These are phyloP conservation scores for Cylas formicarius DNA, from an alignment of 1,140 invertebrate species.

Conservation along the genomic window DNA sequence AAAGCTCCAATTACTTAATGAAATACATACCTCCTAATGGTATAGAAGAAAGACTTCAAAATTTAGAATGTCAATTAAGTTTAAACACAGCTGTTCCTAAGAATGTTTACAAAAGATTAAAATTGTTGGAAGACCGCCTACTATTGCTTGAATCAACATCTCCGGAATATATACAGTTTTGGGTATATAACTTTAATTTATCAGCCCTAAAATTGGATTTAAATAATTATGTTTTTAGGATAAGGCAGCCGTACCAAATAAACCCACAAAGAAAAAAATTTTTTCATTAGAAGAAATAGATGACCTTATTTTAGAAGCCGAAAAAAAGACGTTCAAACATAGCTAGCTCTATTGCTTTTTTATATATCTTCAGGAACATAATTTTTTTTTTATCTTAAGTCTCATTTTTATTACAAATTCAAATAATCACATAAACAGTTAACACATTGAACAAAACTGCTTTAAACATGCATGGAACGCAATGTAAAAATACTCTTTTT, in stretches of 20 bases:
- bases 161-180: constrained; percentile 61
- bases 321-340: too few relatives aligned
- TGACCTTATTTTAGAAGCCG: constrained; percentile 31
- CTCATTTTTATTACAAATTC: too few relatives aligned
- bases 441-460: too few relatives aligned
- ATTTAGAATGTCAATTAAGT: constrained; percentile 50
- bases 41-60: constrained; percentile 52
- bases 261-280: constrained; percentile 33
- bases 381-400: too few relatives aligned
- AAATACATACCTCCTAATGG: constrained; percentile 36
- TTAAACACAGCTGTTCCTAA: constrained; percentile 47
- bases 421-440: too few relatives aligned
- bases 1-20: constrained; percentile 34
- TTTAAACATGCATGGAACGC: too few relatives aligned
- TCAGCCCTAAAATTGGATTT: neutral
- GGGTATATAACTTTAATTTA: constrained; percentile 43
- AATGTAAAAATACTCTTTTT: too few relatives aligned
- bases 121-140: constrained; percentile 58
- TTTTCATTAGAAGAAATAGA: constrained; percentile 36
- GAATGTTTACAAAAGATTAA: constrained; percentile 55
- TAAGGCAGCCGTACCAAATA: constrained; percentile 18
- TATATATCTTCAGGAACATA: too few relatives aligned
- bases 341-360: too few relatives aligned
- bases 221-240: constrained; percentile 48
- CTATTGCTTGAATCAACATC: constrained; percentile 59